A percentile compares a stretch with the other conserved stretches of the same genome.
These are phyloP conservation scores for Seriola dumerili DNA, from an alignment of 2,113 vertebrate genomes.

Conservation along the genomic window DNA sequence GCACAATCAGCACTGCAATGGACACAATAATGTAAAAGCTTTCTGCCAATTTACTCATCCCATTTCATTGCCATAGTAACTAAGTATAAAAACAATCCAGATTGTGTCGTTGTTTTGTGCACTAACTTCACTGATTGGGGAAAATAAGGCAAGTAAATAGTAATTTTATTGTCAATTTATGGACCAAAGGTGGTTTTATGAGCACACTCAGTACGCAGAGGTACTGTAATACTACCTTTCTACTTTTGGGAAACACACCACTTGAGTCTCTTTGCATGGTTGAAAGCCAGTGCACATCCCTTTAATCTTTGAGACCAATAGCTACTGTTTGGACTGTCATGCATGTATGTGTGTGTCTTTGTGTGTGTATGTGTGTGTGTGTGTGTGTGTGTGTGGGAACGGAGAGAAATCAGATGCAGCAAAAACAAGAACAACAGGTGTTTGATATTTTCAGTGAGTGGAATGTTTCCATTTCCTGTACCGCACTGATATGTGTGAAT, in stretches of 20 bases:
- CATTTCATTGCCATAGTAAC: slow-evolving; percentile 50
- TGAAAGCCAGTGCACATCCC: slow-evolving; percentile 1
- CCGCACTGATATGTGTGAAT: slow-evolving; percentile 13
- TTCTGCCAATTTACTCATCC: slow-evolving; percentile 69
- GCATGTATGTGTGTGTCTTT: too few species aligned
- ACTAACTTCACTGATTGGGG: slow-evolving; percentile 53
- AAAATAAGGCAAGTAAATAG: slow-evolving; percentile 58
- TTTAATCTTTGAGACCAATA: slow-evolving; percentile 37
- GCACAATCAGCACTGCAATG: slow-evolving; percentile 52
- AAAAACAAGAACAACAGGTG: slow-evolving; percentile 24
- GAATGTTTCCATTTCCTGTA: neutral
- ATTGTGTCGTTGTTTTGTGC: slow-evolving; percentile 13
- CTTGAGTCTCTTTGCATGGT: neutral
- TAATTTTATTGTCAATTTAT: slow-evolving; percentile 45
- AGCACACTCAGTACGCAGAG: neutral
- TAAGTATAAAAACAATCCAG: slow-evolving; percentile 36
- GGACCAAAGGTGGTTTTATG: slow-evolving; percentile 10
- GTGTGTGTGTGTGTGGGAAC: neutral
- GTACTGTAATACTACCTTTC: neutral
- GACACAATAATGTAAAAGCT: slow-evolving; percentile 75
- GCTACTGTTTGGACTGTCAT: neutral
- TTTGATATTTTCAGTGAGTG: slow-evolving; percentile 16
- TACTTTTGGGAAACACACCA: neutral
- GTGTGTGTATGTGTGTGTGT: neutral
- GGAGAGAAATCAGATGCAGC: neutral